Evolutionary conservation across 2,797 vertebrate genomes (phyloP), one percentile per base, ranked within the genome.

Genomic region (Acipenser transmontanus): DNA sequence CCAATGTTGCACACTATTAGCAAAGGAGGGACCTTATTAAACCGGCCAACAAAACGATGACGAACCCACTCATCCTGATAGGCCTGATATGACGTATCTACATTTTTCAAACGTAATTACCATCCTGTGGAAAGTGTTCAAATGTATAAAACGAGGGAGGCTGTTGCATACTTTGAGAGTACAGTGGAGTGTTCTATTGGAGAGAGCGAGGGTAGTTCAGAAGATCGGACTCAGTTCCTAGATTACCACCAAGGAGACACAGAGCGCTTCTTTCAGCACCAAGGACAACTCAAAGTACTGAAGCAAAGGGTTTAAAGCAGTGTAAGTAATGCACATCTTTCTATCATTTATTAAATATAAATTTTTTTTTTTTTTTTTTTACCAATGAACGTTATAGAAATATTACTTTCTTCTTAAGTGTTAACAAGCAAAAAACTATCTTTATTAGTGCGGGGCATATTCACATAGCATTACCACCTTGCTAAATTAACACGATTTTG

Each of bases 61-160:
- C 87, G 86, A 81, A 82, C 84, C 80, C 87, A 83, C 76, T 74
- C 67, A 73, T 85, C 85, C 86, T 85, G 75, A 70, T 80, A 90
- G 80, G 87, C 89, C 76, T 73, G 34, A 68, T 71, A 88, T 96
- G 95, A 97, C 96, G 94, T 96, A 89, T 88, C 80, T 77, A 74
- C 71, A 67, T 77, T 78, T 80, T 81, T 87, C 84, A 83, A 89
- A 92, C 88, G 88, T 86, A 86, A 86, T 83, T 81, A 85, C 84
- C 81, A 72, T 76, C 80, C 81, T 75, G 76, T 34, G 82, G 81
- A 86, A 87, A 88, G 84, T 87, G 85, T 76, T 79, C 84, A 86
- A 81, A 81, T 82, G 80, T 96, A 98, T 97, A 96, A 97, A 97
- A 93, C 74, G 80, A 82, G 73, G 76, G 79, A 77, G 76, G 81